A percentile compares a stretch with the other conserved stretches of the same genome.
Conservation (phyloP, 2,888 invertebrate genomes). For the Brachylomia viminalis region DNA sequence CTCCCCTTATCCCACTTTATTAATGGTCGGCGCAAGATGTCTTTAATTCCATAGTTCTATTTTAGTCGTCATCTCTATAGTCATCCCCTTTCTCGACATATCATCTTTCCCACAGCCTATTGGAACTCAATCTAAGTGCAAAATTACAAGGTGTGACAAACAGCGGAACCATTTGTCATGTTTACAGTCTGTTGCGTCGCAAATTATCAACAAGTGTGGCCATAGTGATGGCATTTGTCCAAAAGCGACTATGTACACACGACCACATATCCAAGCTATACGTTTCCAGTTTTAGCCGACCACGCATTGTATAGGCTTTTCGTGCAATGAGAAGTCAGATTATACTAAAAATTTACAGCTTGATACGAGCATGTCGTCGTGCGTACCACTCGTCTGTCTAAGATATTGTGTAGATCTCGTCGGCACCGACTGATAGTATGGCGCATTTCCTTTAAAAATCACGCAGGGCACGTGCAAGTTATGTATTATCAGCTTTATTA, state of each 20-base stretch:
- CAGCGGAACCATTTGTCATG: slow-evolving; percentile 21
- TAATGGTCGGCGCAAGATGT: background rate
- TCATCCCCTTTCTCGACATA: background rate
- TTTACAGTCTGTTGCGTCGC: slow-evolving; percentile 8
- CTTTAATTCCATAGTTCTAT: background rate
- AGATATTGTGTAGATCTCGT: slow-evolving; percentile 6
- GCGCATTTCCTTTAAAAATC: slow-evolving; percentile 8
- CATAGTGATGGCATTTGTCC: slow-evolving; percentile 55
- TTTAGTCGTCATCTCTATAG: background rate
- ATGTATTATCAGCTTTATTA: background rate
- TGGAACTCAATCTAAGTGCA: background rate
- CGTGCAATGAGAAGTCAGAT: too few species aligned
- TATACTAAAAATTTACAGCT: too few species aligned
- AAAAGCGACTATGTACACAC: slow-evolving; percentile 25
- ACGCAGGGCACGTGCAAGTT: slow-evolving; percentile 2
- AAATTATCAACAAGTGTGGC: slow-evolving; percentile 28
- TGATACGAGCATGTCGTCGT: too few species aligned
- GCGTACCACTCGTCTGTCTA: too few species aligned
- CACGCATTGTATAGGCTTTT: too few species aligned
- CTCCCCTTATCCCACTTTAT: background rate
- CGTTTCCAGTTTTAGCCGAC: too few species aligned
- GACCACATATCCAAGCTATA: too few species aligned
- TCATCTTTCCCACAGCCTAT: background rate
- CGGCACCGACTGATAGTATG: slow-evolving; percentile 1
- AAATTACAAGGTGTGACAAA: slow-evolving; percentile 7